Evolutionary conservation across 2,113 vertebrate species (phyloP).

Genomic region (Channa maculata): DNA sequence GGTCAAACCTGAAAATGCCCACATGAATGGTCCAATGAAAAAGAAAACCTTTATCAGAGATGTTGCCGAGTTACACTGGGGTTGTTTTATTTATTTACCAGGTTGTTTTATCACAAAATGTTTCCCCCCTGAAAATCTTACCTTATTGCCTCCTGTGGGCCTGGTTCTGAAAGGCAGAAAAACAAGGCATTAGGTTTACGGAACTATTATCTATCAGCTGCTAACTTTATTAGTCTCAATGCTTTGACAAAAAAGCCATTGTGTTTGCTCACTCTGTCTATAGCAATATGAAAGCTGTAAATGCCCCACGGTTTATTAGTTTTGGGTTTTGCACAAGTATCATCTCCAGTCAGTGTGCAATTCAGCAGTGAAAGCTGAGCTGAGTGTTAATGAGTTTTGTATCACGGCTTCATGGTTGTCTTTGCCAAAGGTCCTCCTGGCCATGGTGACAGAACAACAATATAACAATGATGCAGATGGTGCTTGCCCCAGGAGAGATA

Average conservation of each 20-base stretch:
- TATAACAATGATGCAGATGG: conserved; percentile 60
- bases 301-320: conserved; percentile 55
- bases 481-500: conserved; percentile 42
- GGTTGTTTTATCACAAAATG: conserved; percentile 55
- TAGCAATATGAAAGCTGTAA: conserved; percentile 49
- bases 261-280: conserved; percentile 21
- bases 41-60: conserved; percentile 51
- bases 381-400: conserved; percentile 71
- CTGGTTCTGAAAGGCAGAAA: conserved; percentile 75
- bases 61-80: conserved; percentile 25
- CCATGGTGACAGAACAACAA: conserved; percentile 33
- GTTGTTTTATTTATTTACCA: too few relatives aligned
- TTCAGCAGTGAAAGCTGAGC: conserved; percentile 45
- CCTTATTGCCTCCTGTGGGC: conserved; percentile 79
- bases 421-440: conserved; percentile 56
- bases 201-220: conserved; percentile 17
- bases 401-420: conserved; percentile 42
- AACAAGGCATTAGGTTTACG: conserved; percentile 23
- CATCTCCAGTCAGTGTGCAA: conserved; percentile 46
- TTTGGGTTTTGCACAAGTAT: conserved; percentile 50
- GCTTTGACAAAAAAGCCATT: conserved; percentile 33
- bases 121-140: conserved; percentile 68
- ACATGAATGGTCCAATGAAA: conserved; percentile 38
- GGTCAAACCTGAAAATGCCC: conserved; percentile 59
- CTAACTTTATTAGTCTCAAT: conserved; percentile 43